A percentile compares a stretch with the other conserved stretches of the same genome.
Conservation (phyloP, 2,888 invertebrate species). For the Eristalinus aeneus region DNA sequence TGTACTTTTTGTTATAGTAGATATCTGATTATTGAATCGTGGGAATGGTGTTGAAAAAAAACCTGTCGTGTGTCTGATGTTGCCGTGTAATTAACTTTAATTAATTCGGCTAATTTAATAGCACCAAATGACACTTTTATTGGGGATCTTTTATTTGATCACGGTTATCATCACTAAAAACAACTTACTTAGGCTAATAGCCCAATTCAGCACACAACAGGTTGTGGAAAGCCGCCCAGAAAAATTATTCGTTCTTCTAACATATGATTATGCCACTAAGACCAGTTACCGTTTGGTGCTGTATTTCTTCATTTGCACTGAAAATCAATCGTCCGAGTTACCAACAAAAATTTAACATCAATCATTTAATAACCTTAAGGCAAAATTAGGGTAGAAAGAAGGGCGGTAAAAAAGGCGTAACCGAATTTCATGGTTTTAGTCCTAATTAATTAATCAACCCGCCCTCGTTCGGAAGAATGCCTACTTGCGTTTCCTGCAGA, state of each 20-base stretch:
- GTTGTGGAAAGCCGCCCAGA: conserved; percentile 36
- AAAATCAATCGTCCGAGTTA: conserved; percentile 24
- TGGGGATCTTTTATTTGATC: conserved; percentile 46
- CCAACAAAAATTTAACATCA: conserved; percentile 43
- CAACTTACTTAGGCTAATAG: conserved; percentile 47
- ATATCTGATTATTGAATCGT: conserved; percentile 53
- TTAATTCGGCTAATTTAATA: conserved; percentile 58
- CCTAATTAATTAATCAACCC: conserved; percentile 60
- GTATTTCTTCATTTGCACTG: conserved; percentile 35
- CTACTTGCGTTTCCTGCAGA: conserved; percentile 28
- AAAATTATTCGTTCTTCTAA: conserved; percentile 8
- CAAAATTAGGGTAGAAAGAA: conserved; percentile 18
- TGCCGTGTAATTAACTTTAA: conserved; percentile 53
- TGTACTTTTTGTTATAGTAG: conserved; percentile 54
- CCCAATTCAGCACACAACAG: conserved; percentile 39
- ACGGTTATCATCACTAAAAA: conserved; percentile 36
- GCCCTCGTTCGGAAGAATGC: conserved; percentile 21
- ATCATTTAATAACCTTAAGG: conserved; percentile 28
- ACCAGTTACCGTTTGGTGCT: conserved; percentile 1
- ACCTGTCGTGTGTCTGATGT: conserved; percentile 58
- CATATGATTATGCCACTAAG: background rate
- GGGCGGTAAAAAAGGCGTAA: conserved; percentile 50
- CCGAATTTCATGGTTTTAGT: conserved; percentile 50
- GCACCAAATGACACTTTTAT: conserved; percentile 55
- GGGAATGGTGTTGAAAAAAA: conserved; percentile 59